These are phyloP conservation scores for Ennomos fuscantarius DNA, from an alignment of 2,888 invertebrate species.

Conservation along the genomic window DNA sequence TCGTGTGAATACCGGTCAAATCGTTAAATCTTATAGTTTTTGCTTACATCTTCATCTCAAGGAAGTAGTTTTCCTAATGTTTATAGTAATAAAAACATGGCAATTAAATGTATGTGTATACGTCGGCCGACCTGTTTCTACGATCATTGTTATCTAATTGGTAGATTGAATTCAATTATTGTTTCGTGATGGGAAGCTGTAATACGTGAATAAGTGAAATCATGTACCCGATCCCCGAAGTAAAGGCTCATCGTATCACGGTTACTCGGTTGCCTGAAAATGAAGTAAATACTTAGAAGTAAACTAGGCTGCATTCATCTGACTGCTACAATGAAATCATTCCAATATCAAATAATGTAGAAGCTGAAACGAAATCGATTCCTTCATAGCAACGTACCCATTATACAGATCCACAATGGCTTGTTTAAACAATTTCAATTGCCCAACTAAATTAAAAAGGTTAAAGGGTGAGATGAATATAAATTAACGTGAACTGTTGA, in stretches of 20 bases:
- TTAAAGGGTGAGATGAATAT: slow-evolving; percentile 75
- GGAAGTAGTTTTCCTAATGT: slow-evolving; percentile 44
- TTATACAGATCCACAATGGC: slow-evolving; percentile 11
- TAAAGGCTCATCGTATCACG: slow-evolving; percentile 63
- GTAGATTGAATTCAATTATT: slow-evolving; percentile 48
- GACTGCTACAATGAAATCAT: slow-evolving; percentile 67
- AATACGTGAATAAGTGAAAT: slow-evolving; percentile 73
- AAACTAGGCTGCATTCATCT: slow-evolving; percentile 71
- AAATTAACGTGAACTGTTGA: slow-evolving; percentile 59
- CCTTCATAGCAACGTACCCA: slow-evolving; percentile 29
- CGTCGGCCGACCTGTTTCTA: slow-evolving; percentile 26
- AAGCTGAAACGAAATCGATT: slow-evolving; percentile 23
- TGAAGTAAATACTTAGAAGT: slow-evolving; percentile 52
- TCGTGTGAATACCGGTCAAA: slow-evolving; percentile 51
- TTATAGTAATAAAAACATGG: slow-evolving; percentile 41
- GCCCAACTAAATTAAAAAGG: slow-evolving; percentile 71
- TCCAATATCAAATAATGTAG: slow-evolving; percentile 55
- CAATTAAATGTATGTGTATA: slow-evolving; percentile 23
- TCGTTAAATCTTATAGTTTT: slow-evolving; percentile 46
- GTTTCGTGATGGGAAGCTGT: slow-evolving; percentile 62
- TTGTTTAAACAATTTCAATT: slow-evolving; percentile 33
- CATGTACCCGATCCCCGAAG: slow-evolving; percentile 49
- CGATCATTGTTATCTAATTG: slow-evolving; percentile 51
- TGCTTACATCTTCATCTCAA: slow-evolving; percentile 41
- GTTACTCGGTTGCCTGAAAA: slow-evolving; percentile 72